Base-by-base conservation (phyloP, 2,888 invertebrate genomes). In the Thymelicus lineola region DNA sequence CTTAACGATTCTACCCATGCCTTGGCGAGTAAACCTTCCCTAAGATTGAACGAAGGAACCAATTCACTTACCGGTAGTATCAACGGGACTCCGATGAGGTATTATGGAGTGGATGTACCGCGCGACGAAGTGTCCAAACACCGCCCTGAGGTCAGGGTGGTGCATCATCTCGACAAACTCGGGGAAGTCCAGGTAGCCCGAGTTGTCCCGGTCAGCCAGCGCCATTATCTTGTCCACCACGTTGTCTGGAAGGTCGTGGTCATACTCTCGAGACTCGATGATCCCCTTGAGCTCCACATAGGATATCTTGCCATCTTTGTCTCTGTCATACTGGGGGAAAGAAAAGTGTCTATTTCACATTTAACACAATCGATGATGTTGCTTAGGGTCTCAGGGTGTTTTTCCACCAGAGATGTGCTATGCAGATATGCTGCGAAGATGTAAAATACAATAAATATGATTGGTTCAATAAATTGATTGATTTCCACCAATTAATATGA, bases 101-200 rank as follows among this genome's bases (percentile, higher is more conserved):
- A 95, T 92, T 74, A 95, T 94, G 0, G 93, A 90, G 70, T 94
- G 94, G 0, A 95, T 93, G 74, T 95, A 96, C 88, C 95, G 91
- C 38, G 95, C 95, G 28, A 96, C 88, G 76, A 95, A 95, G 71
- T 95, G 95, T 0, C 95, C 96, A 75, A 96, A 96, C 7, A 96
- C 90, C n/a, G 95, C 94, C 78, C 95, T 95, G 75, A 95, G 83
- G 70, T 95, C 94, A 0, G 95, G 95, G 71, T 94, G 84, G 75
- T 94, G 91, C 88, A 96, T 95, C 96, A 97, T 96, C 50, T 95
- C 95, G 38, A 96, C 95, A 77, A 97, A 97, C 89, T 97, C 97
- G 20, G 94, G 91, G 79, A 96, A 96, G 80, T 96, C 96, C 67
- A 97, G 88, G 76, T 94, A 94, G 5, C 96, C 96, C 57, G 96